phyloP scores from a whole-genome alignment of 1,140 invertebrate species.

The Lepidurus couesii region DNA sequence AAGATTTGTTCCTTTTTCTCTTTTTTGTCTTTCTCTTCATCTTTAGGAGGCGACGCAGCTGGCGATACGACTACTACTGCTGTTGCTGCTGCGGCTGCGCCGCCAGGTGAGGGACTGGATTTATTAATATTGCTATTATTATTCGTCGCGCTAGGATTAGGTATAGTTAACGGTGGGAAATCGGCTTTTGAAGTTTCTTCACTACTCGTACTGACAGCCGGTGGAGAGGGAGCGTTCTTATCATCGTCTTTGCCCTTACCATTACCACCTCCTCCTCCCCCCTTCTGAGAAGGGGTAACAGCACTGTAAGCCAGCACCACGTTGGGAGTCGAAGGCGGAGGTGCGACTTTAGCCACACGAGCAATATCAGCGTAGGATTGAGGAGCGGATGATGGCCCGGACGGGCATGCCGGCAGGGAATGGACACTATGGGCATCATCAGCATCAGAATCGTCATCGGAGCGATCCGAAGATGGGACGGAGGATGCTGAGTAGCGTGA shows the following conservation, averaged over 20 bases:
- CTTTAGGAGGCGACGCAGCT: not conserved
- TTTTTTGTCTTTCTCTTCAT: not conserved
- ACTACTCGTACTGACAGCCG: not conserved
- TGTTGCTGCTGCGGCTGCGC: not conserved
- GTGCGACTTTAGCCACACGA: not conserved
- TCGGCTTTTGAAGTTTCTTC: not conserved
- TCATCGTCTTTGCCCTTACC: not conserved
- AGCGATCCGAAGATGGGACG: constrained; percentile 33
- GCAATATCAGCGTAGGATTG: constrained; percentile 33
- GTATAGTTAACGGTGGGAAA: not conserved
- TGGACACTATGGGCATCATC: constrained; percentile 33
- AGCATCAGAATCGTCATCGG: constrained; percentile 27
- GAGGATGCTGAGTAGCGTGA: constrained; percentile 23
- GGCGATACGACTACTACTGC: not conserved
- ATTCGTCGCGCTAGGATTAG: not conserved
- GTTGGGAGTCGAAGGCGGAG: not conserved
- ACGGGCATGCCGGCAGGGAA: constrained; percentile 31
- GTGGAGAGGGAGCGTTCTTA: not conserved
- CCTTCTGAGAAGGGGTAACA: not conserved
- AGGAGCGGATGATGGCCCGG: constrained; percentile 25
- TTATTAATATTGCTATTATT: not conserved
- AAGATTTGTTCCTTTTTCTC: not conserved
- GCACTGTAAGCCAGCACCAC: not conserved
- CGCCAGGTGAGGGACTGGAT: not conserved
- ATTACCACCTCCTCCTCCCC: not conserved